phyloP scores from a whole-genome alignment of 1,140 invertebrate genomes.

The Muscidifurax raptorellus region DNA sequence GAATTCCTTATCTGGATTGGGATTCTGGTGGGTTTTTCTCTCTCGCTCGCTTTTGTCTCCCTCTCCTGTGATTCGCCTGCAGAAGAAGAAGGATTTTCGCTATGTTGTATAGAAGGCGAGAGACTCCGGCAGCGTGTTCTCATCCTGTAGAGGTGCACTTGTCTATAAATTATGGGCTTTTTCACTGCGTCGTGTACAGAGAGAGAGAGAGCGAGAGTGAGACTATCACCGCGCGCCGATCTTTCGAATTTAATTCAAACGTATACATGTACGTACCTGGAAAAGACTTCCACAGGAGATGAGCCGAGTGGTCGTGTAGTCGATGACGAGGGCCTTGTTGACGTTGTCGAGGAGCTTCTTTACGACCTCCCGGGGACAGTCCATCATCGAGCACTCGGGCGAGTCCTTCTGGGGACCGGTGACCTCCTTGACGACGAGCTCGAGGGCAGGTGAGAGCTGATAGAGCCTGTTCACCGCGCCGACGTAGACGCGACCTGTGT shows the following conservation, averaged over 20 bases:
- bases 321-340: conserved; percentile 97
- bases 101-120: neutral
- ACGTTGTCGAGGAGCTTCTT: conserved; percentile 90
- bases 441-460: conserved; percentile 91
- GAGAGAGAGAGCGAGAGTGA: neutral
- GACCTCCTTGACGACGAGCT: conserved; percentile 83
- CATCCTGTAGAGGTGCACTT: conserved; percentile 10
- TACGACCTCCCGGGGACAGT: conserved; percentile 84
- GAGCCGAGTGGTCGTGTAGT: conserved; percentile 91
- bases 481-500: conserved; percentile 93
- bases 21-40: conserved; percentile 34
- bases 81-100: conserved; percentile 32
- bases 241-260: neutral
- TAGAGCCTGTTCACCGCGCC: conserved; percentile 96
- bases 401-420: conserved; percentile 95
- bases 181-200: neutral
- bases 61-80: neutral
- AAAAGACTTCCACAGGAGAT: conserved; percentile 95
- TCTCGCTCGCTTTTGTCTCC: neutral
- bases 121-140: neutral
- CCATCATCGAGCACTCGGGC: conserved; percentile 90
- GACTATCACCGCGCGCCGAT: neutral
- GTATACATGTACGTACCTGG: conserved; percentile 62
- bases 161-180: conserved; percentile 38
- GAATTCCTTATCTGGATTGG: conserved; percentile 54